Base-by-base conservation (phyloP, 2,113 vertebrate genomes). In the Casuarius casuarius region DNA sequence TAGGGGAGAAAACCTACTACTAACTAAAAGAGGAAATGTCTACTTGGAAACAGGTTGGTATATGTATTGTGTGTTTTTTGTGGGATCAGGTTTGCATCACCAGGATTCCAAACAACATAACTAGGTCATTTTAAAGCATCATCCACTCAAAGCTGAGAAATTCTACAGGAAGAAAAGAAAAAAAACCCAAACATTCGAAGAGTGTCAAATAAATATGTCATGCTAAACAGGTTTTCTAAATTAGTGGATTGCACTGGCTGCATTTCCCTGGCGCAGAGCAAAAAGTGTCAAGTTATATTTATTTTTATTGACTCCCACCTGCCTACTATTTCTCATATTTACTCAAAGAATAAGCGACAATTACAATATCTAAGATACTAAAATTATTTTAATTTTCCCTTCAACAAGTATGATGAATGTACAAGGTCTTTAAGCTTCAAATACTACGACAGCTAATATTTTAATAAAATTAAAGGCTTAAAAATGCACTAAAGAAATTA, bases 401-500 rank as follows among this genome's bases (percentile, higher is more conserved):
- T 96, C 93, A 97, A 87, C 49, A 91, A 96, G 81, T 79, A 93
- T 90, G 92, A 97, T 92, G 81, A 94, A 96, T 51, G 28, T 92
- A 75, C 82, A 74, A 93, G 90, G 91, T 83, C 90, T 95, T 96
- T 91, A 95, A 93, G 91, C 87, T 89, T 96, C 90, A 96, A 97
- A 94, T 94, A 96, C 93, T 96, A 83, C 62, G 78, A 97, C 97
- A 97, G 90, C 91, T 95, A 97, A 95, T 95, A 97, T 96, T 97
- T 97, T 95, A 97, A 95, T 97, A 93, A 96, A 97, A 97, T 97
- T 97, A 96, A 97, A 95, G 96, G 90, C 90, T 97, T 97, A 92
- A 96, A 97, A 97, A 93, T 0, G 1, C 66, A 94, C 81, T 90
- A 79, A 95, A 92, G 90, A 96, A 95, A 95, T 97, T 92, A 96